phyloP scores from a whole-genome alignment of 2,797 vertebrate species.

The Arrhamphus sclerolepis region DNA sequence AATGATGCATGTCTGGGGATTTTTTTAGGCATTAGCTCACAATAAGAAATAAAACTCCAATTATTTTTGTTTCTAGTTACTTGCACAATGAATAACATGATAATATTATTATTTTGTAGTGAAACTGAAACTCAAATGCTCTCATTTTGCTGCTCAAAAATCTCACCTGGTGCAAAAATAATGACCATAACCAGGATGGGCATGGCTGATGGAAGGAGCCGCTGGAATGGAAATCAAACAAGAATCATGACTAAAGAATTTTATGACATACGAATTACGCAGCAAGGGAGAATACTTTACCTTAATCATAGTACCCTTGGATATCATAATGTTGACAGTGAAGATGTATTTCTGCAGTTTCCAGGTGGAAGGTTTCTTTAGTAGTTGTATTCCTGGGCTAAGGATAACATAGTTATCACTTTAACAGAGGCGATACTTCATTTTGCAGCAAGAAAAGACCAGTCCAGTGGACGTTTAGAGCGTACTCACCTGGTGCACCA shows the following conservation, averaged over 20 bases:
- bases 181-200: conserved; percentile 20
- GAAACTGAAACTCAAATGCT: background rate
- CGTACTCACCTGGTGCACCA: conserved; percentile 20
- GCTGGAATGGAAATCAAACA: conserved; percentile 33
- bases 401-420: conserved; percentile 1
- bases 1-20: too few relatives aligned
- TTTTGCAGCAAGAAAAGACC: background rate
- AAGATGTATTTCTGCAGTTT: conserved; percentile 12
- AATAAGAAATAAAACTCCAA: too few relatives aligned
- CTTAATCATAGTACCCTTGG: conserved; percentile 21
- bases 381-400: background rate
- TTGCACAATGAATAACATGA: background rate
- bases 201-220: conserved; percentile 11
- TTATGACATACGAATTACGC: too few relatives aligned
- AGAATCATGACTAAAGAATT: background rate
- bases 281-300: conserved; percentile 27
- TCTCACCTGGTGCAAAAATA: conserved; percentile 57
- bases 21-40: too few relatives aligned
- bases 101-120: background rate
- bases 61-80: too few relatives aligned
- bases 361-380: conserved; percentile 14
- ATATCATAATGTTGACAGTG: conserved; percentile 35
- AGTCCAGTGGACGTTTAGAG: background rate
- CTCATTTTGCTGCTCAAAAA: background rate
- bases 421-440: background rate